phyloP scores from a whole-genome alignment of 2,113 vertebrate species.

The Laticauda colubrina region DNA sequence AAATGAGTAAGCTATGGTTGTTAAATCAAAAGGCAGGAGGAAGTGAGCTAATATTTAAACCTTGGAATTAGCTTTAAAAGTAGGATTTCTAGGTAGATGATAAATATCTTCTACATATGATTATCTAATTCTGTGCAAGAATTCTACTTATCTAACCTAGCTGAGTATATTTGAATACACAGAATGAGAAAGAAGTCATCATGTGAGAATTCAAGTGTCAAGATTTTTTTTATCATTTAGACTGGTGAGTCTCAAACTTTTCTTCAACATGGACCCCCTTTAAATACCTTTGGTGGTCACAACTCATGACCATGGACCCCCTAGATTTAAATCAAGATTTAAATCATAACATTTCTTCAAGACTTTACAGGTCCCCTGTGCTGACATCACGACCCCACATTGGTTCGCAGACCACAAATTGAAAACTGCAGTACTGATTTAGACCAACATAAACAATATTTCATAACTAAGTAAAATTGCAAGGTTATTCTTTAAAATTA shows the following conservation, averaged over 20 bases:
- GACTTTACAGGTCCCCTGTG: not conserved
- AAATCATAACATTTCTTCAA: not conserved
- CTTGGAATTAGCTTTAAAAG: not conserved
- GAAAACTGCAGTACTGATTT: not conserved
- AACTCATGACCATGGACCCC: not conserved
- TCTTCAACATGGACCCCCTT: not conserved
- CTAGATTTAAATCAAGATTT: not conserved
- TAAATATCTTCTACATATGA: not conserved
- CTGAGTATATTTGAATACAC: not conserved
- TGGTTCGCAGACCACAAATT: not conserved
- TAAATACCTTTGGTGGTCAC: not conserved
- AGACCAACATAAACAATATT: not conserved
- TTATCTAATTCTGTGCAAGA: not conserved
- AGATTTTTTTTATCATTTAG: not conserved
- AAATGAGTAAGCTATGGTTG: not conserved
- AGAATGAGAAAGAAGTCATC: not conserved
- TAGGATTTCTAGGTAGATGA: not conserved
- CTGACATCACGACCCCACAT: not conserved
- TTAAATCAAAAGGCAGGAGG: not conserved
- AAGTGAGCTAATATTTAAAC: not conserved
- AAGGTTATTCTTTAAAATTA: not conserved
- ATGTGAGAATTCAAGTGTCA: not conserved
- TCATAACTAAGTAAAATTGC: too few species aligned
- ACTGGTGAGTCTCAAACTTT: not conserved
- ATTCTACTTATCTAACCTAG: not conserved